These are phyloP conservation scores for Brachyptera putata DNA, from an alignment of 2,888 invertebrate species.

Conservation along the genomic window DNA sequence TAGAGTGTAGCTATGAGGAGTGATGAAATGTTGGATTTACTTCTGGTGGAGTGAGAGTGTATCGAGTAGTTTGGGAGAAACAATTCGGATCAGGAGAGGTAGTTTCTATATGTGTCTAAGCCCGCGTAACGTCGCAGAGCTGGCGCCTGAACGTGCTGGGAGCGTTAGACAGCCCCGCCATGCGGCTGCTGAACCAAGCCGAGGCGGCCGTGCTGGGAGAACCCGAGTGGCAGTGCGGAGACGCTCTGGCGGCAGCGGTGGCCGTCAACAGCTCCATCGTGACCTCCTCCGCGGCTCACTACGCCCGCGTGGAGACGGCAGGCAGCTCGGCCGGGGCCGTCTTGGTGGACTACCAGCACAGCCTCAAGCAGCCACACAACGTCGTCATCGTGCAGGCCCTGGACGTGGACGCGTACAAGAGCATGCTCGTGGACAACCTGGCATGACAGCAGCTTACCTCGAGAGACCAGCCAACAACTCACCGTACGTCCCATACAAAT, in stretches of 20 bases:
- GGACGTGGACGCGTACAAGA: neutral
- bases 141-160: slow-evolving; percentile 53
- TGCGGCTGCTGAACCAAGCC: slow-evolving; percentile 50
- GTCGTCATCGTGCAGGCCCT: slow-evolving; percentile 5
- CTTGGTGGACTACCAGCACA: slow-evolving; percentile 21
- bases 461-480: too few species aligned
- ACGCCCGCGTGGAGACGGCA: neutral
- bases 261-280: neutral
- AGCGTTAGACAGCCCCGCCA: slow-evolving; percentile 41
- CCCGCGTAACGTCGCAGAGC: too few species aligned
- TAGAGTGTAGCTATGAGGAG: too few species aligned
- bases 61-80: too few species aligned
- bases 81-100: too few species aligned
- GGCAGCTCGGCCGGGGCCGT: slow-evolving; percentile 1
- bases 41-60: too few species aligned
- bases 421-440: neutral
- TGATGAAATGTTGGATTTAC: too few species aligned
- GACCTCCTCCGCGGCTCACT: neutral
- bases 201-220: slow-evolving; percentile 39
- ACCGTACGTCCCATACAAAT: too few species aligned
- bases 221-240: slow-evolving; percentile 4
- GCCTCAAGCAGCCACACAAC: neutral
- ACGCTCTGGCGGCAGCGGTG: slow-evolving; percentile 14
- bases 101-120: too few species aligned
- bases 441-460: too few species aligned